Percentiles rank a stretch among this genome's conserved stretches.
Evolutionary conservation across 2,797 vertebrate genomes (phyloP).

Genomic region (Setipinna tenuifilis): DNA sequence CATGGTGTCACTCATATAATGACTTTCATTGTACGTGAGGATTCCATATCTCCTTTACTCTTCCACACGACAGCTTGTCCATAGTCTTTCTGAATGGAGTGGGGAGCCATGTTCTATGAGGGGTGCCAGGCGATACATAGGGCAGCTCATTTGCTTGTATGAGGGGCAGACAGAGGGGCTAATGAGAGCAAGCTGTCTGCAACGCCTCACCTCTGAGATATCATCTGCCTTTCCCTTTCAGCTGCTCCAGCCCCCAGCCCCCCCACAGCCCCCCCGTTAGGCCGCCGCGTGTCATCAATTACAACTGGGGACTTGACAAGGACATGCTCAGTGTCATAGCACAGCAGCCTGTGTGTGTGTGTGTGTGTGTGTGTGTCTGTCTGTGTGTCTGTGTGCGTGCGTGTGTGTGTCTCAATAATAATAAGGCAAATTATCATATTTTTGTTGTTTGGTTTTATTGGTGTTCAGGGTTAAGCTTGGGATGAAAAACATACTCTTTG

Average conservation of each 20-base stretch:
- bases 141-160: background rate
- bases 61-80: background rate
- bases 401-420: background rate
- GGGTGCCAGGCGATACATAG: background rate
- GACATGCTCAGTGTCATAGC: background rate
- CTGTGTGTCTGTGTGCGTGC: too few relatives aligned
- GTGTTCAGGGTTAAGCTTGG: constrained; percentile 1
- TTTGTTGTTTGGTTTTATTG: background rate
- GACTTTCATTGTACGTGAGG: background rate
- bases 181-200: constrained; percentile 19
- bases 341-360: background rate
- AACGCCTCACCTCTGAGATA: background rate
- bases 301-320: background rate
- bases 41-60: background rate
- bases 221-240: background rate
- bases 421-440: background rate
- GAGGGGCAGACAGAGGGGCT: background rate
- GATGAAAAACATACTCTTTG: constrained; percentile 24
- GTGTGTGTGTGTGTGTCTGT: background rate
- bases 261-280: background rate
- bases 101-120: background rate
- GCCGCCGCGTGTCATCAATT: background rate
- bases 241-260: background rate
- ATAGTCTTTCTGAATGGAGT: background rate
- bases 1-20: background rate